These are phyloP conservation scores for Xiphydria camelus DNA, from an alignment of 2,888 invertebrate genomes.

Conservation along the genomic window DNA sequence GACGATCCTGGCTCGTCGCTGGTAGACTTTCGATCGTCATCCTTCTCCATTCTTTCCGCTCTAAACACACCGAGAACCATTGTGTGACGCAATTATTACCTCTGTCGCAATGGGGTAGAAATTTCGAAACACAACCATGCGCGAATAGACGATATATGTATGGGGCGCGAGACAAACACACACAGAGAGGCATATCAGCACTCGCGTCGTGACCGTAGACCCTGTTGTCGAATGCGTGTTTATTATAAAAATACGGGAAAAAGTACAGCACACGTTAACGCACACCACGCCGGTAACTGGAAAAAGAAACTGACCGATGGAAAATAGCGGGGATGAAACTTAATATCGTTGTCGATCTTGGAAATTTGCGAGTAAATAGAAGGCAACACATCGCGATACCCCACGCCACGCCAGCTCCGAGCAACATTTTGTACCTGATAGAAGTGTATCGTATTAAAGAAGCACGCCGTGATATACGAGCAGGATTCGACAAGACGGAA, in stretches of 20 bases:
- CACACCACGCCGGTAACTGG: no score
- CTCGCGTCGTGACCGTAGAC: no score
- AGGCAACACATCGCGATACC: conserved; percentile 35
- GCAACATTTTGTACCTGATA: conserved; percentile 35
- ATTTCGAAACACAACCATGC: no score
- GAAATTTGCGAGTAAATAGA: conserved; percentile 32
- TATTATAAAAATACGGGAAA: not conserved
- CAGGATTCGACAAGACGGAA: no score
- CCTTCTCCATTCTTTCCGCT: conserved; percentile 43
- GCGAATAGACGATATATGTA: no score
- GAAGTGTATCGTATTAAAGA: conserved; percentile 5
- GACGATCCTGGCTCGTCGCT: conserved; percentile 25
- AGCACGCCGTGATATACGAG: no score
- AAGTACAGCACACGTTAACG: not conserved
- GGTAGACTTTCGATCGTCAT: conserved; percentile 35
- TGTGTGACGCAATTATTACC: not conserved
- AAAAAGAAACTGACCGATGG: conserved; percentile 40
- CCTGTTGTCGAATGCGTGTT: no score
- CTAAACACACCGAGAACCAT: conserved; percentile 6
- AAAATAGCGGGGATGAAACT: conserved; percentile 33
- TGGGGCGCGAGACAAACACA: no score
- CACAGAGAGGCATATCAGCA: no score
- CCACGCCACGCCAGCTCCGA: conserved; percentile 36
- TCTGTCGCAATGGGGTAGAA: not conserved
- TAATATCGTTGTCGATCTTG: conserved; percentile 25